Base-by-base conservation (phyloP, 2,797 vertebrate species). In the Hoplostethus mediterraneus region DNA sequence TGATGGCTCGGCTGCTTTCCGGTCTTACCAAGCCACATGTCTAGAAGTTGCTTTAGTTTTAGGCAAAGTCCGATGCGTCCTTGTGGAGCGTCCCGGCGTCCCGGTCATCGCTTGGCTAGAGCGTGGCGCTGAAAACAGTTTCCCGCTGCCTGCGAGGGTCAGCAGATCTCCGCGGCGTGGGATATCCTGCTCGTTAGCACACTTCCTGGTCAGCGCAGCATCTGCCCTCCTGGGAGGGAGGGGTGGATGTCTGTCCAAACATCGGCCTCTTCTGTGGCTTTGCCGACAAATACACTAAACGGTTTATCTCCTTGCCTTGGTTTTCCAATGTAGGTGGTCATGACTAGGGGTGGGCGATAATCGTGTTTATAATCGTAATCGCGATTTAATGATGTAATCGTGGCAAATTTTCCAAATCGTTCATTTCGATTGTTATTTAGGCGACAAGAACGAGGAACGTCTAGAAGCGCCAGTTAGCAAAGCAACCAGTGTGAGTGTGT, bases 131-230 rank as follows among this genome's bases (percentile, higher is more conserved):
- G 58, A 82, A 81, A 77, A 55, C 56, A 11, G 38, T 33, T 77
- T 81, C 70, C 74, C 66, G 21, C 38, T 63, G 63, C 52, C 70
- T 60, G 58, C 8, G 11, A 78, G 72, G 61, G 60, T 71, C 82
- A 57, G n/a, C 58, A 59, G 45, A 38, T 65, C 25, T 64, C 31
- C 51, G 53, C 74, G 59, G 62, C 44, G 52, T 60, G 65, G 81
- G 82, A 74, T 67, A 77, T 77, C 73, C 80, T 59, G 63, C 75
- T 85, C 21, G 67, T 83, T 88, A 83, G 74, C 73, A 52, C 38
- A 42, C 58, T 80, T 77, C 72, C 72, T 87, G 54, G 63, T 85
- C 64, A 60, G 66, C 63, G 49, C 63, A 55, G 61, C 75, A 75
- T 73, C 61, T 75, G 67, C 69, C 72, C 71, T 36, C 33, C 36